These are phyloP conservation scores for Agrypnia vestita DNA, from an alignment of 1,140 invertebrate species.

Conservation along the genomic window DNA sequence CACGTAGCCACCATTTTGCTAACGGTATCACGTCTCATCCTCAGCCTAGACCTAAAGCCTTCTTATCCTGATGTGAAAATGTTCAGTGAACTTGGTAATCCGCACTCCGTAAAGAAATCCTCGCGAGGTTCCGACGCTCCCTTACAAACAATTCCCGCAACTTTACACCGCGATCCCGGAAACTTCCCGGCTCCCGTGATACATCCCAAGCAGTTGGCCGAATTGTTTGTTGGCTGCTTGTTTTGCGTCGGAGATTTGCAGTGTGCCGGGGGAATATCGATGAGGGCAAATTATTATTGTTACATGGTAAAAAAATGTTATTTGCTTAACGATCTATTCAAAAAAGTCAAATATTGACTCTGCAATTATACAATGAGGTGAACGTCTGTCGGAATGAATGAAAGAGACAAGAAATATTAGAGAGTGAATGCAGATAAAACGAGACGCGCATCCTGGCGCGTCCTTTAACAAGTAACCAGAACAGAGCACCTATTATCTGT, in stretches of 20 bases:
- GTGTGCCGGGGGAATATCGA: constrained; percentile 7
- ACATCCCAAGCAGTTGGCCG: constrained; percentile 21
- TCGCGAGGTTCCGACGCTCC: constrained; percentile 19
- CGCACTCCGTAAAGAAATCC: constrained; percentile 42
- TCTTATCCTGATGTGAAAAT: constrained; percentile 47
- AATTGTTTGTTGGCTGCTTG: constrained; percentile 24
- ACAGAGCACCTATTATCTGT: too few relatives aligned
- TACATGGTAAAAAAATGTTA: too few relatives aligned
- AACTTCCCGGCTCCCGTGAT: constrained; percentile 23
- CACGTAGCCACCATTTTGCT: constrained; percentile 39
- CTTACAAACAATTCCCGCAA: constrained; percentile 42
- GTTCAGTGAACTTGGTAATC: constrained; percentile 43
- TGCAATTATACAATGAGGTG: too few relatives aligned
- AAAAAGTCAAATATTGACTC: too few relatives aligned
- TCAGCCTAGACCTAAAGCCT: constrained; percentile 33
- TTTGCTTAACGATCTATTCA: too few relatives aligned
- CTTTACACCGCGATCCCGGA: constrained; percentile 34
- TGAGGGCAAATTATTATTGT: not conserved
- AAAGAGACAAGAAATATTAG: too few relatives aligned
- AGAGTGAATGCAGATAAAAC: too few relatives aligned
- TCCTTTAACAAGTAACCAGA: too few relatives aligned
- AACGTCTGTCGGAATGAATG: too few relatives aligned
- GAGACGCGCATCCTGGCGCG: too few relatives aligned
- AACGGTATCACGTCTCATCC: constrained; percentile 34
- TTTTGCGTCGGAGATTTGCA: constrained; percentile 21